Percentiles rank a stretch among this genome's conserved stretches.
Conservation (phyloP, 2,113 vertebrate genomes). For the Paracanthobrama guichenoti region DNA sequence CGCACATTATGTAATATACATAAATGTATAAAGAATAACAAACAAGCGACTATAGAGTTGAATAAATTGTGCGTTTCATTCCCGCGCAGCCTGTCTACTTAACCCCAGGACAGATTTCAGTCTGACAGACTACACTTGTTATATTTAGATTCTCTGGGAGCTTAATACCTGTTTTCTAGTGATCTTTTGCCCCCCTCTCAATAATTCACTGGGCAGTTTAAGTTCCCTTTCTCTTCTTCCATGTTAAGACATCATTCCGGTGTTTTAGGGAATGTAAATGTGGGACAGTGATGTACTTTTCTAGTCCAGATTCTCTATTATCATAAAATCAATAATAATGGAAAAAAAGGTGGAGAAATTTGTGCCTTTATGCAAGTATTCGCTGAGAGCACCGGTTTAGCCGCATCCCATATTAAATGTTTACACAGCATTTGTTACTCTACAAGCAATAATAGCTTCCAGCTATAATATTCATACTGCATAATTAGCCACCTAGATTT, state of each 20-base stretch:
- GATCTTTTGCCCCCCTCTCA: slow-evolving; percentile 61
- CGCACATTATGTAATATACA: not conserved
- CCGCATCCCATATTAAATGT: not conserved
- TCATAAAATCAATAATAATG: not conserved
- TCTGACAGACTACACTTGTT: slow-evolving; percentile 17
- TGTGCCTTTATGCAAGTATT: not conserved
- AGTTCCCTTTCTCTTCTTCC: slow-evolving; percentile 55
- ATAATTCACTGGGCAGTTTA: slow-evolving; percentile 71
- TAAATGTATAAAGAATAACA: not conserved
- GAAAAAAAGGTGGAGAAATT: not conserved
- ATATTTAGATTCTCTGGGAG: slow-evolving; percentile 8
- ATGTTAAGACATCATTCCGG: slow-evolving; percentile 26
- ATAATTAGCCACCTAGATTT: not conserved
- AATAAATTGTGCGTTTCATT: not conserved
- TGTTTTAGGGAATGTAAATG: slow-evolving; percentile 5
- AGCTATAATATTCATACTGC: not conserved
- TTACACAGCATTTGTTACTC: not conserved
- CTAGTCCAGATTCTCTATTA: not conserved
- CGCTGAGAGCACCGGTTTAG: not conserved
- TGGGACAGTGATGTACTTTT: not conserved
- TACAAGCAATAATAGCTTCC: not conserved
- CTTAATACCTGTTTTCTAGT: slow-evolving; percentile 29
- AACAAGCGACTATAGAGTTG: not conserved
- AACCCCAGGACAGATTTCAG: slow-evolving; percentile 10
- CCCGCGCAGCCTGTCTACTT: not conserved